Evolutionary conservation across 2,888 invertebrate genomes (phyloP), one percentile per base, ranked within the genome.

Genomic region (Nemotelus nigrinus): DNA sequence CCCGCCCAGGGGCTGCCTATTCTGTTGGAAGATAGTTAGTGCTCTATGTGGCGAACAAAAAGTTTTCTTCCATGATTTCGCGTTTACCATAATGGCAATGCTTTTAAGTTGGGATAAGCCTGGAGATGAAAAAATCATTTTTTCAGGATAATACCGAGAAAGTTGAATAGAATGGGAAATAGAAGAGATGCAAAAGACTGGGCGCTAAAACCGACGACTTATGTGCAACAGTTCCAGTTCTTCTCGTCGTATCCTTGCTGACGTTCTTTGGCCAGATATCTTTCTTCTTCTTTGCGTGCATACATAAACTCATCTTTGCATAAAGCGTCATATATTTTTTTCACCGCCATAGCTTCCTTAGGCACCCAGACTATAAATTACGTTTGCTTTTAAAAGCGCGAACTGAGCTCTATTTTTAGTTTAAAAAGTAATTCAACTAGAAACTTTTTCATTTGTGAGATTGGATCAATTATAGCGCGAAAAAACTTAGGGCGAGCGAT

Each of bases 381-480:
- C 60, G 45, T 72, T 72, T 57, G 55, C 63, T 60, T 58, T 74
- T 60, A 74, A 43, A 44, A 71, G 71, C 74, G 44, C 48, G 41
- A 43, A 64, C 64, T 43, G 45, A 58, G 75, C 64, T 48, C 75
- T 65, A 75, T 63, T 76, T 75, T 67, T 67, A 75, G 68, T 68
- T 78, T 76, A 48, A 53, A 53, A 70, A 76, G 64, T 76, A 77
- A 77, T 79, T 75, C 77, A 75, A 75, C 77, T 77, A 39, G 64
- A 68, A 79, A 79, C 79, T 79, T 77, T 77, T 77, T 79, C 79
- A 79, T 79, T 79, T 79, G 64, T 64, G 55, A 79, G 77, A 79
- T 79, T 79, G 79, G 70, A 76, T 79, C 79, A 67, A 67, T 76
- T 76, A 53, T 47, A 47, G 58, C 39, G 48, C 6, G 58, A 60